Conservation (phyloP, 1,140 invertebrate species). For the Antheraea mylitta region DNA sequence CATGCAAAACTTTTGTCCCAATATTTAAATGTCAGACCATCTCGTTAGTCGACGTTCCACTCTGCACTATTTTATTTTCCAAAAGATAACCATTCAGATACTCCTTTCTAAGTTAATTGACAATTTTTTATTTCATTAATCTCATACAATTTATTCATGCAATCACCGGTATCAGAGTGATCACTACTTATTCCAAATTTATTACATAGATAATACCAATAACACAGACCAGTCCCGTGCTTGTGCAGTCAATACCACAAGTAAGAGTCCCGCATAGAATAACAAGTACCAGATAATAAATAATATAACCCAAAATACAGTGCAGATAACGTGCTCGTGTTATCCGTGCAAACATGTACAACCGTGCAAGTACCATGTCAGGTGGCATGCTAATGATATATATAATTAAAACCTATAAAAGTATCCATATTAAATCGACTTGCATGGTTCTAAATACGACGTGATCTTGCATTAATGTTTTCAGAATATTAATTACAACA, state of each 20-base stretch:
- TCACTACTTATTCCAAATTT: not conserved
- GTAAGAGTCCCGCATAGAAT: not conserved
- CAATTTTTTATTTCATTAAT: no score
- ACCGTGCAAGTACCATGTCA: not conserved
- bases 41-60: no score
- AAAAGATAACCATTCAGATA: no score
- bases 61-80: no score
- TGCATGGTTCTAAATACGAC: not conserved
- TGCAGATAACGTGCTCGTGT: not conserved
- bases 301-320: not conserved
- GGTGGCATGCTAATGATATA: not conserved
- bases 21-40: no score
- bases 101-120: no score
- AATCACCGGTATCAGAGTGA: not conserved
- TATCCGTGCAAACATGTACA: constrained; percentile 1
- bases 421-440: not conserved
- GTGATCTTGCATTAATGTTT: no score
- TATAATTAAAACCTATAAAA: not conserved
- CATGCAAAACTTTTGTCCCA: no score
- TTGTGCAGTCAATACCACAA: not conserved
- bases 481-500: no score
- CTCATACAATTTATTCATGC: not conserved
- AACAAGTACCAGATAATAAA: not conserved
- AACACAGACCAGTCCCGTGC: not conserved
- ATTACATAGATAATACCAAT: not conserved